A percentile compares a stretch with the other conserved stretches of the same genome.
Evolutionary conservation across 2,888 invertebrate genomes (phyloP).

Genomic region (Sialis lutaria): DNA sequence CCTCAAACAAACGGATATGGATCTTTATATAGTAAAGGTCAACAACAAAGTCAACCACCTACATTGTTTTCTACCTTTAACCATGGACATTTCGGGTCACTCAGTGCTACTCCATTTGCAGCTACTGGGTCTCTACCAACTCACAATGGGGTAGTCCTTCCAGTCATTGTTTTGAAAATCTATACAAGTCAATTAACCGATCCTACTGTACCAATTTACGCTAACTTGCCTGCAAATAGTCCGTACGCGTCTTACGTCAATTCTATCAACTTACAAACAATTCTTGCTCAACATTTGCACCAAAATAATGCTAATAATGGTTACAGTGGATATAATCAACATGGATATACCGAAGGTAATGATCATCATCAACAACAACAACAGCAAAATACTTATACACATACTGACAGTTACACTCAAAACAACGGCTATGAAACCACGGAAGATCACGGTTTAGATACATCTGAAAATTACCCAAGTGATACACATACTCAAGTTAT

Average conservation of each 20-base stretch:
- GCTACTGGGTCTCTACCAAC: conserved; percentile 29
- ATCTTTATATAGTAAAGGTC: conserved; percentile 9
- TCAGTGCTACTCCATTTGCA: conserved; percentile 17
- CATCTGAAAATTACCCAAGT: conserved; percentile 38
- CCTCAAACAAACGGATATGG: not conserved
- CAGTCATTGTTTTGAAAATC: conserved; percentile 19
- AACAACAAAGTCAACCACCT: conserved; percentile 12
- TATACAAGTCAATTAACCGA: conserved; percentile 28
- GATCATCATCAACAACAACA: conserved; percentile 9
- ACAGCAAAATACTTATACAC: conserved; percentile 5
- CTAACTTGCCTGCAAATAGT: conserved; percentile 34
- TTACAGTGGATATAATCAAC: conserved; percentile 32
- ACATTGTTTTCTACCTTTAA: conserved; percentile 13
- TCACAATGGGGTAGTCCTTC: too few relatives aligned
- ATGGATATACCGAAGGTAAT: conserved; percentile 17
- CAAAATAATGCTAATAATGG: conserved; percentile 35
- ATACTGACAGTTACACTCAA: conserved; percentile 1
- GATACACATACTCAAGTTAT: conserved; percentile 38
- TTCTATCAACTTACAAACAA: conserved; percentile 15
- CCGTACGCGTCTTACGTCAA: conserved; percentile 24
- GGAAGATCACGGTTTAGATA: conserved; percentile 20
- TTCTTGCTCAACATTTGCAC: conserved; percentile 35
- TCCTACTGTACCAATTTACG: conserved; percentile 35
- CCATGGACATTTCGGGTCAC: conserved; percentile 13
- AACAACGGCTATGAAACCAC: conserved; percentile 12